These are phyloP conservation scores for Eilema sororculum DNA, from an alignment of 2,888 invertebrate genomes.

Conservation along the genomic window DNA sequence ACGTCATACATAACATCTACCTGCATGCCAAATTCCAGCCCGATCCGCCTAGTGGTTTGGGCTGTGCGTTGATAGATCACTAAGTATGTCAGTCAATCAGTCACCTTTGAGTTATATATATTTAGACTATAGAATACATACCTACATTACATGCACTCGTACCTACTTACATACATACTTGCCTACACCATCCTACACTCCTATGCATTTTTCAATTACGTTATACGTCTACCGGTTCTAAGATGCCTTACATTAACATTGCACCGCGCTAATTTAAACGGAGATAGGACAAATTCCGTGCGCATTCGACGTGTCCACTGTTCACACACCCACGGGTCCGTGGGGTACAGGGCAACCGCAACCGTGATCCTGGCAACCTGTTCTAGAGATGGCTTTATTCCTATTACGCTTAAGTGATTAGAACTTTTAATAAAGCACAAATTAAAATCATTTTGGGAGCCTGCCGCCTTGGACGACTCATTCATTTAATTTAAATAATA, in stretches of 20 bases:
- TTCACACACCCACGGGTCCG: conserved; percentile 20
- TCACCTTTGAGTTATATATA: too few relatives aligned
- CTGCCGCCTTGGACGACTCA: too few relatives aligned
- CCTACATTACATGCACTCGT: too few relatives aligned
- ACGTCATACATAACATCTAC: too few relatives aligned
- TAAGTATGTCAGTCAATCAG: too few relatives aligned
- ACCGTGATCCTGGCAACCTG: conserved; percentile 32
- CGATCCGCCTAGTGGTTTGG: too few relatives aligned
- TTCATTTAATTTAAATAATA: too few relatives aligned
- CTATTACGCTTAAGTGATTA: conserved; percentile 13
- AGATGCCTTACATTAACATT: not conserved
- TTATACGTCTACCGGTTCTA: not conserved
- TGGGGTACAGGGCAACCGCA: conserved; percentile 41
- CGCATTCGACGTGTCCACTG: not conserved
- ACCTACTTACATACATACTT: not conserved
- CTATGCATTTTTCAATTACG: not conserved
- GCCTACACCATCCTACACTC: not conserved
- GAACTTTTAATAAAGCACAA: not conserved
- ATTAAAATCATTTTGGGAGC: not conserved
- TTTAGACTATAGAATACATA: too few relatives aligned
- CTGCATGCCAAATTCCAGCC: too few relatives aligned
- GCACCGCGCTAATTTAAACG: not conserved
- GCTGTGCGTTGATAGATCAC: too few relatives aligned
- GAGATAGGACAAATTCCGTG: not conserved
- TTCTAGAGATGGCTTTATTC: conserved; percentile 20